phyloP scores from a whole-genome alignment of 1,140 invertebrate genomes.

The Drosophila parabipectinata region DNA sequence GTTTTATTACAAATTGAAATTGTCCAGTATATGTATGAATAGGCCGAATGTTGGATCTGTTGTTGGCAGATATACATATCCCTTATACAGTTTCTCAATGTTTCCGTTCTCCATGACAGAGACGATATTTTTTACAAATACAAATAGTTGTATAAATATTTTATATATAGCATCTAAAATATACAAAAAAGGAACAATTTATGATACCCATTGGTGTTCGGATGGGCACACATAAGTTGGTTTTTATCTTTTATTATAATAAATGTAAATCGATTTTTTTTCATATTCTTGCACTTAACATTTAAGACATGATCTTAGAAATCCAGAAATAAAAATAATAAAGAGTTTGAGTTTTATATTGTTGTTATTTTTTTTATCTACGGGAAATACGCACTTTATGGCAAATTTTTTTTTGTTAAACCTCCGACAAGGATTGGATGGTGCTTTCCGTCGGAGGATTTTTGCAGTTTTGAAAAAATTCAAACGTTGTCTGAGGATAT shows the following conservation, averaged over 20 bases:
- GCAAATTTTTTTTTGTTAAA: slow-evolving; percentile 39
- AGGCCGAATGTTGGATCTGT: slow-evolving; percentile 43
- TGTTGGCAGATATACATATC: slow-evolving; percentile 52
- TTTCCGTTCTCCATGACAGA: slow-evolving; percentile 20
- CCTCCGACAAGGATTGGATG: slow-evolving; percentile 23
- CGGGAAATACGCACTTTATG: slow-evolving; percentile 72
- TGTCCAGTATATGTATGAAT: slow-evolving; percentile 47
- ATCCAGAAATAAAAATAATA: slow-evolving; percentile 42
- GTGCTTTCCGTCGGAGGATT: slow-evolving; percentile 15
- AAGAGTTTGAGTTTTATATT: slow-evolving; percentile 44
- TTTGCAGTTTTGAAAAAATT: slow-evolving; percentile 77
- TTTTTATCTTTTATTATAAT: slow-evolving; percentile 66
- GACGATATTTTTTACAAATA: slow-evolving; percentile 49
- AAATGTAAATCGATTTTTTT: slow-evolving; percentile 80
- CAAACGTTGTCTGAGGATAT: slow-evolving; percentile 71
- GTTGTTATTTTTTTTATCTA: slow-evolving; percentile 40
- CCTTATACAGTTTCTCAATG: slow-evolving; percentile 52
- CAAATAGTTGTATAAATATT: slow-evolving; percentile 64
- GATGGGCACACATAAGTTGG: slow-evolving; percentile 56
- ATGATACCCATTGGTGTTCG: slow-evolving; percentile 53
- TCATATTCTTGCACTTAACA: slow-evolving; percentile 74
- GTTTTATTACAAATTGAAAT: slow-evolving; percentile 67
- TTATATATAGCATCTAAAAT: slow-evolving; percentile 70
- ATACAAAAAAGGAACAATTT: slow-evolving; percentile 82
- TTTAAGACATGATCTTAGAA: slow-evolving; percentile 66